A percentile compares a stretch with the other conserved stretches of the same genome.
phyloP scores from a whole-genome alignment of 2,113 vertebrate genomes.

The Clarias gariepinus region DNA sequence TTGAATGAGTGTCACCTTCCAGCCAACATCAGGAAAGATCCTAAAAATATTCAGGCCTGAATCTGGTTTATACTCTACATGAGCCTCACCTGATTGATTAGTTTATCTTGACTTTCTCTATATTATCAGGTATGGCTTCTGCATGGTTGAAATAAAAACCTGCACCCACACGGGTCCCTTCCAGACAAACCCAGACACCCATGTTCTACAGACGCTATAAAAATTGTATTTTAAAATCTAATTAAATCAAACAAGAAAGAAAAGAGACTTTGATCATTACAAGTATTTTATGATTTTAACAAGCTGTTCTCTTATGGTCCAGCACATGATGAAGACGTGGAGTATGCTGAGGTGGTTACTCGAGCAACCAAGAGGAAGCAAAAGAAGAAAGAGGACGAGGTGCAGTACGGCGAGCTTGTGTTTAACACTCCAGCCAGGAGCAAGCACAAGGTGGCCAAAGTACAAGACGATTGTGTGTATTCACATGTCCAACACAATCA shows the following conservation, averaged over 20 bases:
- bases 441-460: too few relatives aligned
- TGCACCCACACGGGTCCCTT: not conserved
- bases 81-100: not conserved
- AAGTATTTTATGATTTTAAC: not conserved
- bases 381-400: not conserved
- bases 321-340: not conserved
- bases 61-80: not conserved
- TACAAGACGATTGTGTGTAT: conserved; percentile 26
- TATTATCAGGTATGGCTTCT: not conserved
- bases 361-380: not conserved
- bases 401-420: conserved; percentile 38
- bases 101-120: not conserved
- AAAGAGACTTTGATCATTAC: not conserved
- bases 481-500: not conserved
- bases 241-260: not conserved
- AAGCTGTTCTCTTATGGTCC: not conserved
- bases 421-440: not conserved
- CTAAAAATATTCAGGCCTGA: not conserved
- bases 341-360: conserved; percentile 1
- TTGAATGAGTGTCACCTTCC: too few relatives aligned
- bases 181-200: not conserved
- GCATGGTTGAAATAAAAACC: not conserved
- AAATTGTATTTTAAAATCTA: not conserved
- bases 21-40: too few relatives aligned
- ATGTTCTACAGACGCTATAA: not conserved